phyloP scores from a whole-genome alignment of 2,888 invertebrate genomes.

The Petrolisthes manimaculis region DNA sequence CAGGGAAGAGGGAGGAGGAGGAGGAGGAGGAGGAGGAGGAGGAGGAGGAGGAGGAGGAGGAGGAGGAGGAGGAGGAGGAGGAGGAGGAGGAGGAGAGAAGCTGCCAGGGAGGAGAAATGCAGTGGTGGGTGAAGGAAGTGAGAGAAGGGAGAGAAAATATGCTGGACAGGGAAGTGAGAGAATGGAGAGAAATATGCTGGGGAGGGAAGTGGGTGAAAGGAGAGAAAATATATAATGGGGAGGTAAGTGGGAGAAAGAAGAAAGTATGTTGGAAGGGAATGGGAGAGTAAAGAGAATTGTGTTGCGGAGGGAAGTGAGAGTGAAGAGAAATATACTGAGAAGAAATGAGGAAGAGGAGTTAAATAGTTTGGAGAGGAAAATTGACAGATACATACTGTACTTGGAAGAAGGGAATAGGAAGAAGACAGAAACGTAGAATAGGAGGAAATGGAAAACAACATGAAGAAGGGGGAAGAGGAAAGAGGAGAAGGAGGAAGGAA shows the following conservation, averaged over 20 bases:
- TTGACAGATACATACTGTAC: neutral
- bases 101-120: too few species aligned
- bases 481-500: too few species aligned
- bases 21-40: neutral
- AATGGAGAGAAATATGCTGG: neutral
- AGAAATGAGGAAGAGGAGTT: neutral
- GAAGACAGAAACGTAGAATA: neutral
- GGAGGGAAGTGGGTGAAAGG: neutral
- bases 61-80: neutral
- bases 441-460: neutral
- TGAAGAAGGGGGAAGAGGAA: neutral
- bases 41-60: neutral
- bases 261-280: neutral
- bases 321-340: neutral
- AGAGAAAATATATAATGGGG: neutral
- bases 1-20: neutral
- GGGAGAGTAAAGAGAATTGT: neutral
- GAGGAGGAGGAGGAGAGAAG: neutral
- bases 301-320: neutral
- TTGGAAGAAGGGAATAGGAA: neutral
- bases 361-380: neutral
- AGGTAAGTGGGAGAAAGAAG: neutral
- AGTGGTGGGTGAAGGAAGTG: neutral
- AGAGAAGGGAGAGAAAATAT: neutral
- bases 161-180: neutral